Base-by-base conservation (phyloP, 2,888 invertebrate species). In the Pachycephus smyrnensis region DNA sequence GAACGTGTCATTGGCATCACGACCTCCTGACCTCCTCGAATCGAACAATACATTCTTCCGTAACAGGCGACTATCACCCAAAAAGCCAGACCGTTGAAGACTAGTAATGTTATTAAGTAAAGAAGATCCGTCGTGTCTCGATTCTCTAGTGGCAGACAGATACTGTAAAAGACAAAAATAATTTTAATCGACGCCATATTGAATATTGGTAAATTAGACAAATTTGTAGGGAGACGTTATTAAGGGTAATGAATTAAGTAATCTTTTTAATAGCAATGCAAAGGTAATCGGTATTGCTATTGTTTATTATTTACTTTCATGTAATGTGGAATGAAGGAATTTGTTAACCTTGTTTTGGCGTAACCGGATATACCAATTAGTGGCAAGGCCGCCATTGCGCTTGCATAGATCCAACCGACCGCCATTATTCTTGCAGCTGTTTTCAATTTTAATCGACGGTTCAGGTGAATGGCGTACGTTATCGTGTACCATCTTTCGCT, bases 91-190 rank as follows among this genome's bases (percentile, higher is more conserved):
- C 94, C 94, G 87, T 95, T 95, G 88, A 94, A 92, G 6, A 93
- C 90, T 31, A 95, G 90, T 11, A 95, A 90, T 35, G 92, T 92
- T 15, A 93, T 91, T 55, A 95, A 90, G 89, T 94, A 95, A 15
- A 92, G 93, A 68, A 93, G 91, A 85, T 94, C 94, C 1, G 90
- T 89, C 69, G 92, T 86, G 77, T 92, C 91, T 55, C 92, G 92
- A 76, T 93, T 94, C 85, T 94, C 94, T 90, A 95, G 92, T 0
- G 95, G 95, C 76, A 95, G 91, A 87, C 95, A 95, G 69, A 95
- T 94, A 86, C 94, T 94, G 82, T 1, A 82, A 82, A 73, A 73
- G 76, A 71, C 32, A 32, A 15, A 6, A 15, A 4, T 23, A 0
- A 23, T 23, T 23, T 55, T 9, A 9, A 23, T 9, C 0, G 6